Conservation (phyloP, 1,140 invertebrate species). For the Dufourea novaeangliae region DNA sequence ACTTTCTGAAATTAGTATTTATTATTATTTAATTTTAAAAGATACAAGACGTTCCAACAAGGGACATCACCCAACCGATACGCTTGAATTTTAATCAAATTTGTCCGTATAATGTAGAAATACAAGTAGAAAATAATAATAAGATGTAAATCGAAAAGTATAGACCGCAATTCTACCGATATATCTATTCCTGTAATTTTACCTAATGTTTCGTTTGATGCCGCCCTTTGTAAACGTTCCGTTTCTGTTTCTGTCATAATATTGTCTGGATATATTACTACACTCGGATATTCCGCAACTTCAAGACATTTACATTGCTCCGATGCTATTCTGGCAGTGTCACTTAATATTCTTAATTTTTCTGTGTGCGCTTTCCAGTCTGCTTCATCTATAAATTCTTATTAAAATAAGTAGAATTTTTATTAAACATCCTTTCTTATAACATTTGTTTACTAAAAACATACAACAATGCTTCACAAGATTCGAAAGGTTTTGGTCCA, state of each 20-base stretch:
- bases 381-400: slow-evolving; percentile 56
- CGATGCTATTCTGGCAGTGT: slow-evolving; percentile 68
- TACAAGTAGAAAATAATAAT: no score
- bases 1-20: not conserved
- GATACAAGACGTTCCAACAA: not conserved
- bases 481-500: no score
- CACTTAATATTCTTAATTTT: slow-evolving; percentile 75
- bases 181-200: not conserved
- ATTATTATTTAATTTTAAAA: not conserved
- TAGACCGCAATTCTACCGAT: no score
- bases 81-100: no score
- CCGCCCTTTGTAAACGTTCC: not conserved
- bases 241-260: not conserved
- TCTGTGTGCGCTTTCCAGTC: slow-evolving; percentile 78
- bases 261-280: slow-evolving; percentile 71
- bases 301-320: slow-evolving; percentile 67
- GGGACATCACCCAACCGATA: no score
- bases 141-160: no score
- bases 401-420: not conserved
- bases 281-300: slow-evolving; percentile 68
- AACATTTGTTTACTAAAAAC: not conserved
- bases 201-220: slow-evolving; percentile 17
- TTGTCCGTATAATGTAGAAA: no score
- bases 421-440: not conserved
- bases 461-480: no score